Base-by-base conservation (phyloP, 2,797 vertebrate species). In the Eremophila alpestris region DNA sequence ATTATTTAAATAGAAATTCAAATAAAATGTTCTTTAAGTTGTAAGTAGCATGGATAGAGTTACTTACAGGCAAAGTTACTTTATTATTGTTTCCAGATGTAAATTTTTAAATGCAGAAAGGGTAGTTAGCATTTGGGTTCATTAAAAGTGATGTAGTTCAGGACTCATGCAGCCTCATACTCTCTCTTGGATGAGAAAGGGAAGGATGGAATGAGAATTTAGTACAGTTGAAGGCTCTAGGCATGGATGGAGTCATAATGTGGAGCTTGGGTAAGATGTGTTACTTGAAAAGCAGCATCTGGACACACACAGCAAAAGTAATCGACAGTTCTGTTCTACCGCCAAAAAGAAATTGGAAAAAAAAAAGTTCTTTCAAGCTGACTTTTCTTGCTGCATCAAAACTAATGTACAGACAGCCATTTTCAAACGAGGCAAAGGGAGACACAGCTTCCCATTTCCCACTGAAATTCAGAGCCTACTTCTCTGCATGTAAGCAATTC, bases 61-160 rank as follows among this genome's bases (percentile, higher is more conserved):
- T 96, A 93, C 84, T 90, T 81, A 64, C 27, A 71, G 67, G 69
- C 59, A 69, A 90, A 96, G 48, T 90, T 45, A 62, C 48, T 95
- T 78, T 89, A 52, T 90, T 91, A 94, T 92, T 94, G 48, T 83
- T 96, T 96, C 91, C 94, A 95, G 93, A 95, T 94, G 94, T 88
- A 83, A 69, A 63, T 83, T 94, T 75, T 91, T 83, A 91, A 88
- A 93, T 0, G 9, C 63, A 90, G 51, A 75, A 86, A 79, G 43
- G 48, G 59, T 74, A 92, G 69, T 81, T 95, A 94, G 59, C 34
- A 76, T 94, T 93, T 63, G 45, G 4, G 69, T 52, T 77, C 59
- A 74, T 88, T 93, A 90, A 87, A 91, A 78, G n/a, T 46, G 65
- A 63, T 65, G 40, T 69, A 83, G 88, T 79, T 95, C 41, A 73